Evolutionary conservation across 1,140 invertebrate species (phyloP).

Genomic region (Helicoverpa armigera): DNA sequence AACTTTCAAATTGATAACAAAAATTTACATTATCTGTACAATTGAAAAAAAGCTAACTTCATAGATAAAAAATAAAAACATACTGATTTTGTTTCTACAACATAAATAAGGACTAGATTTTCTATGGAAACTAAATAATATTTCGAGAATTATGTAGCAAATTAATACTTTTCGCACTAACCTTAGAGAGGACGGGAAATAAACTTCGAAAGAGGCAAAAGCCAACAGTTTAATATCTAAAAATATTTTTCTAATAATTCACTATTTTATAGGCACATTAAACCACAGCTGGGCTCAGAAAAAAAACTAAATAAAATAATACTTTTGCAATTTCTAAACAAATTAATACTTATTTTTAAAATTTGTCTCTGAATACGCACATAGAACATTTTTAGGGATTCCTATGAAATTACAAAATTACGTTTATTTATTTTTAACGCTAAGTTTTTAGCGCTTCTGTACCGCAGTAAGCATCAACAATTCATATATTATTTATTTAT

Average conservation of each 20-base stretch:
- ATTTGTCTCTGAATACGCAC: background rate
- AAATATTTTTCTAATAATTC: no score
- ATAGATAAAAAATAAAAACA: no score
- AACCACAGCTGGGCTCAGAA: no score
- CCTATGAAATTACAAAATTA: conserved; percentile 21
- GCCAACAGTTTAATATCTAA: no score
- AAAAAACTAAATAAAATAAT: no score
- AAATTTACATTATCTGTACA: background rate
- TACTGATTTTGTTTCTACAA: no score
- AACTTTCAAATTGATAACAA: background rate
- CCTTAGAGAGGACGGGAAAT: background rate
- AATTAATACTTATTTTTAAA: no score
- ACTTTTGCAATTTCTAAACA: no score
- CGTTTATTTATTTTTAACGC: conserved; percentile 44
- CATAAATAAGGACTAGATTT: background rate
- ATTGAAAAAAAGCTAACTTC: background rate
- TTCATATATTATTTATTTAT: conserved; percentile 35
- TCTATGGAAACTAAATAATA: background rate
- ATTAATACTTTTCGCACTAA: background rate
- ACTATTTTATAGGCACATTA: no score
- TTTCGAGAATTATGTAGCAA: background rate
- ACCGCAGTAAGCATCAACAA: conserved; percentile 42
- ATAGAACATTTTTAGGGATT: background rate
- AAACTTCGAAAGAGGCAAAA: background rate
- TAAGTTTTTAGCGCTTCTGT: conserved; percentile 18